phyloP scores from a whole-genome alignment of 2,113 vertebrate species.

The Nansenia antarctica region DNA sequence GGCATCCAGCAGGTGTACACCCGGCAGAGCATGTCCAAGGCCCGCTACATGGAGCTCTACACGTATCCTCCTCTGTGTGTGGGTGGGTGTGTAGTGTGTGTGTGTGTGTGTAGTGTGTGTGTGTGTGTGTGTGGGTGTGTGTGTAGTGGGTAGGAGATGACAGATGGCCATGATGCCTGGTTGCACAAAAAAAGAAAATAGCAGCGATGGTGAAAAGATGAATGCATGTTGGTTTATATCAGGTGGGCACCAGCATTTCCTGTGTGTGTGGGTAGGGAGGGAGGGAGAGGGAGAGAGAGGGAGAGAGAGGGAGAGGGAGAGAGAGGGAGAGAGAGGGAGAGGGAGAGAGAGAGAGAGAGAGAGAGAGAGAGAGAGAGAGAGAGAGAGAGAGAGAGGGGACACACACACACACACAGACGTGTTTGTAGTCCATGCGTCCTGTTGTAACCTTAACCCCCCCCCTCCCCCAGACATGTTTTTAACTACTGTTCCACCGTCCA shows the following conservation, averaged over 20 bases:
- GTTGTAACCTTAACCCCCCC: constrained; percentile 72
- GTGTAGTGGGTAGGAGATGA: too few relatives aligned
- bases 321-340: too few relatives aligned
- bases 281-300: too few relatives aligned
- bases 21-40: constrained; percentile 90
- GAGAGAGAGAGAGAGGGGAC: too few relatives aligned
- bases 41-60: constrained; percentile 93
- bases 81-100: background rate
- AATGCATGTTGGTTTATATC: too few relatives aligned
- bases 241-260: too few relatives aligned
- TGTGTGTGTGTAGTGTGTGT: background rate
- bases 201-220: background rate
- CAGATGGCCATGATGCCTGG: background rate
- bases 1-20: constrained; percentile 93
- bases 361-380: too few relatives aligned
- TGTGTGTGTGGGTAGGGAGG: too few relatives aligned
- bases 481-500: constrained; percentile 94
- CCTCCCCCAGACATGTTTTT: constrained; percentile 89
- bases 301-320: too few relatives aligned
- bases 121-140: too few relatives aligned
- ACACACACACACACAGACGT: too few relatives aligned
- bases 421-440: background rate
- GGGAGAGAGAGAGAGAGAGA: too few relatives aligned
- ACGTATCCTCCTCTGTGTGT: constrained; percentile 81
- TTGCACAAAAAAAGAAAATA: background rate